These are phyloP conservation scores for Bombus vancouverensis DNA, from an alignment of 1,140 invertebrate genomes.

Conservation along the genomic window DNA sequence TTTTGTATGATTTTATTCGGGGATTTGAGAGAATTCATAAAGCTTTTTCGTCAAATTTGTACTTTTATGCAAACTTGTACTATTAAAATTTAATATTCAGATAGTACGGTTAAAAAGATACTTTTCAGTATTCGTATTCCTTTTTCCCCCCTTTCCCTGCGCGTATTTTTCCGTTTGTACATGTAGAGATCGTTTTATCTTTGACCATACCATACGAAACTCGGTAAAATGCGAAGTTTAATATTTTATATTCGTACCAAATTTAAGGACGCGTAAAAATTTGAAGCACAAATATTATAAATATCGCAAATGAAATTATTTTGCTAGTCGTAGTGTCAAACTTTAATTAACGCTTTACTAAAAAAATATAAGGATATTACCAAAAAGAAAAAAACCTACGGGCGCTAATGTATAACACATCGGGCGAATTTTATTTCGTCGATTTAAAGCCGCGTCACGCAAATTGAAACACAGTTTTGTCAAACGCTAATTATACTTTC, in stretches of 20 bases:
- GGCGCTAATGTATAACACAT: background rate
- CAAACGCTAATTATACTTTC: constrained; percentile 13
- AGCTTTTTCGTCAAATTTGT: constrained; percentile 11
- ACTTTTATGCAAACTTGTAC: background rate
- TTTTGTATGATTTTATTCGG: constrained; percentile 11
- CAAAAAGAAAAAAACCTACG: background rate
- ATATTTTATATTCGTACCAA: background rate
- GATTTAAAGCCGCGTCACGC: background rate
- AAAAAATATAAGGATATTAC: background rate
- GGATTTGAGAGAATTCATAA: background rate
- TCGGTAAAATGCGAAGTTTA: constrained; percentile 2
- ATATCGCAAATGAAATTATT: background rate
- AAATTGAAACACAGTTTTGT: constrained; percentile 11
- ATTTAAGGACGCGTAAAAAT: background rate
- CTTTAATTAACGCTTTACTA: constrained; percentile 15
- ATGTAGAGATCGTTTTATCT: background rate
- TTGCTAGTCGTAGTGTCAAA: background rate
- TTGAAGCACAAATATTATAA: background rate
- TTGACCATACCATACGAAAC: background rate
- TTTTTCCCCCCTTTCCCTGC: too few relatives aligned
- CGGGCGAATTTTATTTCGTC: background rate
- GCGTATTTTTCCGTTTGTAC: background rate
- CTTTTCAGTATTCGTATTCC: background rate
- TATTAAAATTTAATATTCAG: constrained; percentile 22
- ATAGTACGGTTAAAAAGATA: background rate